phyloP scores from a whole-genome alignment of 2,113 vertebrate genomes.

The cattle (Bos taurus) region DNA sequence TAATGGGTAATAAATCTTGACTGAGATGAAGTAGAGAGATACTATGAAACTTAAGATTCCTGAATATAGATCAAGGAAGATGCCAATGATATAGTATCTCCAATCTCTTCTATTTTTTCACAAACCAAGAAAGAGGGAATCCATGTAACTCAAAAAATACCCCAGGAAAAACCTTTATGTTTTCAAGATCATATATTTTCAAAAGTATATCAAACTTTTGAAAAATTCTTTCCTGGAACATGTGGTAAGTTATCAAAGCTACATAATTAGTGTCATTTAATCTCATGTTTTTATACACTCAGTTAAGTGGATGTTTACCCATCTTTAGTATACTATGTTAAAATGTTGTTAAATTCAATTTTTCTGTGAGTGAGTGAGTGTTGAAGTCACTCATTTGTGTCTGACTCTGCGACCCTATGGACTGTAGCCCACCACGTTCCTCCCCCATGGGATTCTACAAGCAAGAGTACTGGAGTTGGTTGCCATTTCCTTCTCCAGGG shows the following conservation, averaged over 20 bases:
- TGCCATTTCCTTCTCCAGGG: no score
- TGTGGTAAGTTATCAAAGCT: not conserved
- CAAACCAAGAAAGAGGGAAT: not conserved
- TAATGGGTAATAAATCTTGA: not conserved
- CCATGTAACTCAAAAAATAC: not conserved
- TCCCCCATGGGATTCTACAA: no score
- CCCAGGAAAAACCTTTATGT: not conserved
- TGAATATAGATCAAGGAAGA: not conserved
- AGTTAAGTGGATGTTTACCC: not conserved
- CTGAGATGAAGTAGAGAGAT: not conserved
- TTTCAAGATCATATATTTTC: not conserved
- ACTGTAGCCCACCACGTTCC: no score
- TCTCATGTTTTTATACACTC: not conserved
- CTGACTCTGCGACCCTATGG: no score
- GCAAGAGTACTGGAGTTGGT: no score
- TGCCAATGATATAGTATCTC: not conserved
- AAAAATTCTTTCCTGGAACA: not conserved
- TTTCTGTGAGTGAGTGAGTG: not conserved
- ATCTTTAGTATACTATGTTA: not conserved
- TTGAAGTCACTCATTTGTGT: no score
- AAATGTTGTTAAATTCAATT: not conserved
- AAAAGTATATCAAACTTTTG: not conserved
- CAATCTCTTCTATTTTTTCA: not conserved
- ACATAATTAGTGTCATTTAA: not conserved
- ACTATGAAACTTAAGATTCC: not conserved